phyloP scores from a whole-genome alignment of 2,888 invertebrate genomes.

The Taenaris catops region DNA sequence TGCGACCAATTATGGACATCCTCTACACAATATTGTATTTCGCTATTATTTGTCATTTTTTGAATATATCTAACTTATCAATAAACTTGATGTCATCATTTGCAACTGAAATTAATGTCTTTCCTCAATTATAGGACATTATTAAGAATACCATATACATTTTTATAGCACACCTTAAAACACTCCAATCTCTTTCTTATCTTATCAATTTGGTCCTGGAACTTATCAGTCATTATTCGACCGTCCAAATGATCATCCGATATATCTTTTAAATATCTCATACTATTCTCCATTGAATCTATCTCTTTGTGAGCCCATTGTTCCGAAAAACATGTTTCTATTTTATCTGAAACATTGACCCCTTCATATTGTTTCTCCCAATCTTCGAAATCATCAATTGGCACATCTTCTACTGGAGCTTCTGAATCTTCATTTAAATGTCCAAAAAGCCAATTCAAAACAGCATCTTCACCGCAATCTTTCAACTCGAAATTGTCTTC shows the following conservation, averaged over 20 bases:
- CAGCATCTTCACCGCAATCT: constrained; percentile 39
- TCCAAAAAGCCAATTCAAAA: constrained; percentile 55
- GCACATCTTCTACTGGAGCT: constrained; percentile 22
- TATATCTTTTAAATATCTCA: constrained; percentile 49
- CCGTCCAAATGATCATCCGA: constrained; percentile 39
- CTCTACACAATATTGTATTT: no score
- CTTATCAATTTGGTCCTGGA: constrained; percentile 41
- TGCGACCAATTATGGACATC: no score
- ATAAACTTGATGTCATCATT: no score
- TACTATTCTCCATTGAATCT: constrained; percentile 50
- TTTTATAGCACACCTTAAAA: constrained; percentile 59
- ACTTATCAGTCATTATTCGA: constrained; percentile 44
- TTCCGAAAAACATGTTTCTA: constrained; percentile 61
- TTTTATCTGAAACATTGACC: constrained; percentile 29
- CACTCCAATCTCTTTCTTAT: constrained; percentile 42
- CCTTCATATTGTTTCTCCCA: constrained; percentile 41
- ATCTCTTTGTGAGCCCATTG: constrained; percentile 51
- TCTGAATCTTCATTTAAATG: constrained; percentile 33
- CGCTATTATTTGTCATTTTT: no score
- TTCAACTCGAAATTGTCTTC: constrained; percentile 39
- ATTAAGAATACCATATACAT: no score
- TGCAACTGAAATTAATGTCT: no score
- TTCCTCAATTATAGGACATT: no score
- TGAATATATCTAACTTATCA: no score
- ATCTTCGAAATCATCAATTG: constrained; percentile 32